Base-by-base conservation (phyloP, 1,140 invertebrate species). In the Drosophila ananassae region DNA sequence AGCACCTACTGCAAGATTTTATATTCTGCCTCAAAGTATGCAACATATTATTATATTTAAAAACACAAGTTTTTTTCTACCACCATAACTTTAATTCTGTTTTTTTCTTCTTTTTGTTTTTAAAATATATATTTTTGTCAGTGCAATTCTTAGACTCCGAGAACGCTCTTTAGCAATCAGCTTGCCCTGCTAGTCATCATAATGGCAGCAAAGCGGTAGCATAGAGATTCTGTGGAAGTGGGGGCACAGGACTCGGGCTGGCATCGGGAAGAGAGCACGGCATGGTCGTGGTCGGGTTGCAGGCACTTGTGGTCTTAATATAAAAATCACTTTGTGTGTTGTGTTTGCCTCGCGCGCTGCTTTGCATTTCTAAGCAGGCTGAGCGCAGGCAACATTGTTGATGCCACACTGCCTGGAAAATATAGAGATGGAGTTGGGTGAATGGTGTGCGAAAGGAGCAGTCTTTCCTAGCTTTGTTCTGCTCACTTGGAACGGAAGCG, bases 281-380 rank as follows among this genome's bases (percentile, higher is more conserved):
- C 25, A n/a, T 52, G 73, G 73, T 34, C 64, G 62, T 68, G 63
- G 69, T 72, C 66, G 46, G 60, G 61, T 39, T 64, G 57, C 67
- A 80, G 77, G 76, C 79, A 89, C 83, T 89, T 89, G 83, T 79
- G 84, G 83, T 83, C 83, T 89, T 89, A 89, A 89, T 89, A 89
- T 89, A 89, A 89, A 89, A 89, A 89, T 89, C 83, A 89, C 83
- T 89, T 89, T 89, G 83, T 89, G 83, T 87, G 82, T 87, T 85
- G 82, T 76, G 82, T 87, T 87, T 85, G 78, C 78, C 74, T 63
- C 78, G 81, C 62, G 64, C 55, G 76, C 83, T 89, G 83, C 79
- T 89, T 89, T 89, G 83, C 83, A 89, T 89, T 89, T 89, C 83
- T 89, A 89, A 89, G 68, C 83, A 89, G 69, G 53, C 58, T 41